A percentile compares a stretch with the other conserved stretches of the same genome.
These are phyloP conservation scores for Aquatica leii DNA, from an alignment of 2,888 invertebrate genomes.

Conservation along the genomic window DNA sequence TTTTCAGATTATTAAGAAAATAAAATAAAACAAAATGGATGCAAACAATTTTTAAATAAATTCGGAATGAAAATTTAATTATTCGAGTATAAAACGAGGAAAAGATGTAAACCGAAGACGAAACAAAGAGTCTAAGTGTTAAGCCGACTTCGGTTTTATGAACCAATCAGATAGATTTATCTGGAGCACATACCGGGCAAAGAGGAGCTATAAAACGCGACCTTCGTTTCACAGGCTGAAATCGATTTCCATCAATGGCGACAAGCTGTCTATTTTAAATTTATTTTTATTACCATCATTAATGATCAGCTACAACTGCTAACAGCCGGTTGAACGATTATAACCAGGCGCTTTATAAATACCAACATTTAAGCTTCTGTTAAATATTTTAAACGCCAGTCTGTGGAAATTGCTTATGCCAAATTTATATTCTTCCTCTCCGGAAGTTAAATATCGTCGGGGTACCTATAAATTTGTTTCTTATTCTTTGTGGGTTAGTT, in stretches of 20 bases:
- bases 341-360: conserved; percentile 21
- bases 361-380: neutral
- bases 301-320: conserved; percentile 35
- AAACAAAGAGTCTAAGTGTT: conserved; percentile 19
- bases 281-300: conserved; percentile 38
- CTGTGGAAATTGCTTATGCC: too few relatives aligned
- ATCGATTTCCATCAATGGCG: conserved; percentile 39
- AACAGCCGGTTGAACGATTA: conserved; percentile 25
- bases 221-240: conserved; percentile 34
- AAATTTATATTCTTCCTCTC: conserved; percentile 1
- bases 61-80: neutral
- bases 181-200: conserved; percentile 31
- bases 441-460: neutral
- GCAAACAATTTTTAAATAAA: conserved; percentile 5
- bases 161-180: conserved; percentile 31
- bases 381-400: neutral
- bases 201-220: conserved; percentile 31
- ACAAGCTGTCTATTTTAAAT: conserved; percentile 41
- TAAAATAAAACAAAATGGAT: neutral
- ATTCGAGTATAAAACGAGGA: conserved; percentile 13
- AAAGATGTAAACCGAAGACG: conserved; percentile 14
- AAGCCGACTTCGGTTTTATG: conserved; percentile 26
- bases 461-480: conserved; percentile 3
- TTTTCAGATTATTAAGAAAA: conserved; percentile 8
- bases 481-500: conserved; percentile 23